A percentile compares a stretch with the other conserved stretches of the same genome.
Evolutionary conservation across 92 coral and sea anemone genomes (phyloP).

Genomic region (Muricea muricata): DNA sequence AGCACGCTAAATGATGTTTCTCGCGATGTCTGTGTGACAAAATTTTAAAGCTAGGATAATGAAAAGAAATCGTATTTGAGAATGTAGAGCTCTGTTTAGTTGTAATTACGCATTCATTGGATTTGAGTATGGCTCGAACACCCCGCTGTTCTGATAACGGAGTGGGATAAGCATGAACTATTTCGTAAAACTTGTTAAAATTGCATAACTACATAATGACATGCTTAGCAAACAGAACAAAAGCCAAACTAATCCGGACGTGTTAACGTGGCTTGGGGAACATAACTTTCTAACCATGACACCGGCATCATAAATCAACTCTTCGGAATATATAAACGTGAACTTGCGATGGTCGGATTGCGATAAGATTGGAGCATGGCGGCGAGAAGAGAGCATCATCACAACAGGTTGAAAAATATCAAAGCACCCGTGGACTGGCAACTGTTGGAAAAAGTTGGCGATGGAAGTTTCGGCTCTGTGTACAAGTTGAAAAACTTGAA

Average conservation of each 20-base stretch:
- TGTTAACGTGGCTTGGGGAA: not conserved
- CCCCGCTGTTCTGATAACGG: not conserved
- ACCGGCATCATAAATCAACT: not conserved
- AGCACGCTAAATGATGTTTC: not conserved
- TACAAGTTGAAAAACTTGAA: slow-evolving; percentile 75
- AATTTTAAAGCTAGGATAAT: not conserved
- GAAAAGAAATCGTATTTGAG: not conserved
- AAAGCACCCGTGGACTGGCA: slow-evolving; percentile 89
- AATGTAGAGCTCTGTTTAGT: not conserved
- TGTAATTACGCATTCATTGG: not conserved
- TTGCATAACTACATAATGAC: not conserved
- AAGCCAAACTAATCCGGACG: not conserved
- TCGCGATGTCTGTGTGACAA: too few species aligned
- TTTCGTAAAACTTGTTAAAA: not conserved
- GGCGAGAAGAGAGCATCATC: not conserved
- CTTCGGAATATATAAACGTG: not conserved
- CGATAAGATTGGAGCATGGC: not conserved
- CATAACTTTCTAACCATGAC: not conserved
- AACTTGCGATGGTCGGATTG: not conserved
- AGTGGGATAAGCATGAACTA: slow-evolving; percentile 23
- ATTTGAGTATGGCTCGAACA: not conserved
- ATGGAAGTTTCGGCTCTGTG: slow-evolving; percentile 94
- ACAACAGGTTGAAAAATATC: slow-evolving; percentile 73
- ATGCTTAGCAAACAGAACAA: slow-evolving; percentile 20
- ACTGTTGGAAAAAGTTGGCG: slow-evolving; percentile 90